Conservation (phyloP, 2,797 vertebrate species). For the Poeciliopsis gracilis region DNA sequence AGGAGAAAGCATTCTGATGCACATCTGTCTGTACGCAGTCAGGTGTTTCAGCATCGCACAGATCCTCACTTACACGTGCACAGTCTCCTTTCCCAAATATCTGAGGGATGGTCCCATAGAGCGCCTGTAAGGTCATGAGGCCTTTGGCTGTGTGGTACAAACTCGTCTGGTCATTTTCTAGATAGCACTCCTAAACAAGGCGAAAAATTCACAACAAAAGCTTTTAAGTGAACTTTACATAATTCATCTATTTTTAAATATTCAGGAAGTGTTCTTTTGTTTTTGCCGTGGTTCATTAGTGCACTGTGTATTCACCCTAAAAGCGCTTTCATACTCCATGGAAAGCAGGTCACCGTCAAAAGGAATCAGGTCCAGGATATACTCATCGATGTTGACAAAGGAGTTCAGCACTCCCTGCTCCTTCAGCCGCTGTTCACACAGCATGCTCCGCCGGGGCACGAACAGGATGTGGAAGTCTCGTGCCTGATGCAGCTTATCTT, state of each 20-base stretch:
- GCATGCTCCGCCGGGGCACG: slow-evolving; percentile 92
- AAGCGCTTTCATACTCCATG: slow-evolving; percentile 96
- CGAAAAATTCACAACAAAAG: neutral
- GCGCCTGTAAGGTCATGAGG: slow-evolving; percentile 94
- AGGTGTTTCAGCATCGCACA: neutral
- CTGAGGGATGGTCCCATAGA: slow-evolving; percentile 97
- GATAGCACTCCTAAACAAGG: slow-evolving; percentile 90
- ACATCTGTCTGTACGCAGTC: neutral
- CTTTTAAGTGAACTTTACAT: neutral
- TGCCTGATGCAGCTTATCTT: slow-evolving; percentile 87
- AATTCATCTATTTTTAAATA: neutral
- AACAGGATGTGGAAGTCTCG: slow-evolving; percentile 97
- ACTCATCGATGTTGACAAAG: slow-evolving; percentile 93
- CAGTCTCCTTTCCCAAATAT: slow-evolving; percentile 98
- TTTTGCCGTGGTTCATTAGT: neutral
- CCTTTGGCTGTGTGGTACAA: slow-evolving; percentile 97
- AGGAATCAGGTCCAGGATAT: slow-evolving; percentile 95
- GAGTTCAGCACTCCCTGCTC: slow-evolving; percentile 92
- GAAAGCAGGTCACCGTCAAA: slow-evolving; percentile 96
- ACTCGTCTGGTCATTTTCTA: slow-evolving; percentile 97
- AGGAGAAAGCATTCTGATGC: neutral
- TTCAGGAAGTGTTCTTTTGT: too few relatives aligned
- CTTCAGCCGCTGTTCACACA: slow-evolving; percentile 95
- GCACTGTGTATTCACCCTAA: slow-evolving; percentile 81
- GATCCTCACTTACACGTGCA: slow-evolving; percentile 82